These are phyloP conservation scores for Amphiprion clarkii DNA, from an alignment of 2,797 vertebrate species.

Conservation along the genomic window DNA sequence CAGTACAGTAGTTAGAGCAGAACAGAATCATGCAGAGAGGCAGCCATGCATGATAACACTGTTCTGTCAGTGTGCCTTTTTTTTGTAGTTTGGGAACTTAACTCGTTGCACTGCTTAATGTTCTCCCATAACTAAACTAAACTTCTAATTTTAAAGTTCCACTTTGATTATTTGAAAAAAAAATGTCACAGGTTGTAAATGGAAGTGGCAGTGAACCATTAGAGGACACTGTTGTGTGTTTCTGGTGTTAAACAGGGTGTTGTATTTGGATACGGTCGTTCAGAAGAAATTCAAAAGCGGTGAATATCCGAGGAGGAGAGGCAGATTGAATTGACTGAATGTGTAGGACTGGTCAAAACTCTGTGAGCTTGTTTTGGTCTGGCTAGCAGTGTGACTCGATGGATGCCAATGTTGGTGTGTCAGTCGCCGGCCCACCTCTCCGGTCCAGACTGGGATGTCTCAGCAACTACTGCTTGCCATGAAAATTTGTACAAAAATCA, in stretches of 20 bases:
- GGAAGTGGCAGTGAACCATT: neutral
- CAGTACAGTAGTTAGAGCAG: slow-evolving; percentile 27
- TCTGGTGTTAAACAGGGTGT: neutral
- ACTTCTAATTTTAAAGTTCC: neutral
- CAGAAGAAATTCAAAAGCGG: neutral
- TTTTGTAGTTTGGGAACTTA: slow-evolving; percentile 6
- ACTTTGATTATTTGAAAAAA: neutral
- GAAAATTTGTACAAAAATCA: neutral
- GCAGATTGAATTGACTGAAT: neutral
- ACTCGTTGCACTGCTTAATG: slow-evolving; percentile 8
- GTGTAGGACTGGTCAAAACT: neutral
- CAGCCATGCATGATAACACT: slow-evolving; percentile 3
- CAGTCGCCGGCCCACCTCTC: neutral
- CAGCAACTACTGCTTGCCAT: neutral
- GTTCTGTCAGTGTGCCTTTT: slow-evolving; percentile 3
- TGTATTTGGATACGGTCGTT: neutral
- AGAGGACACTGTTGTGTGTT: neutral
- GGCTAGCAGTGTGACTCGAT: neutral
- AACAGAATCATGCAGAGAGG: slow-evolving; percentile 25
- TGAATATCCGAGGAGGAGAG: neutral
- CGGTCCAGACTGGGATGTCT: neutral
- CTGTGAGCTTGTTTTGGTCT: neutral
- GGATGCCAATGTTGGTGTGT: neutral
- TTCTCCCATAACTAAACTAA: neutral
- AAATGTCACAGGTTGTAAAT: neutral